These are phyloP conservation scores for Ambastaia sidthimunki DNA, from an alignment of 2,797 vertebrate species.

Conservation along the genomic window DNA sequence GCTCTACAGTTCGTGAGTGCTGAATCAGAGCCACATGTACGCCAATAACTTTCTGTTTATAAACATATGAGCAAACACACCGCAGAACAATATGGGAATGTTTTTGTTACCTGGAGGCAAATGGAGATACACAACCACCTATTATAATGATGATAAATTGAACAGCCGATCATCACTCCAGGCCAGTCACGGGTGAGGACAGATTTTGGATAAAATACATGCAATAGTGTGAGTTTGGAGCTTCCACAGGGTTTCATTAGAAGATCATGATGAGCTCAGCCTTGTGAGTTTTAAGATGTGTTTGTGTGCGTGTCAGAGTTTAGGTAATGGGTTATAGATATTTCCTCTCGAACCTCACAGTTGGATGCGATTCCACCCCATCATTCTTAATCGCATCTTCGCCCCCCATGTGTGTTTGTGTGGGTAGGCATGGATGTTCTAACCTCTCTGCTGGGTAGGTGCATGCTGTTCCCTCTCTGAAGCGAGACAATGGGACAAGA, in stretches of 20 bases:
- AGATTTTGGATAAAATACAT: slow-evolving; percentile 19
- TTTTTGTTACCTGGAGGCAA: slow-evolving; percentile 20
- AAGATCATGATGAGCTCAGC: background rate
- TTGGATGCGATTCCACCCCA: background rate
- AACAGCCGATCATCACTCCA: slow-evolving; percentile 11
- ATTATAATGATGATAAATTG: slow-evolving; percentile 4
- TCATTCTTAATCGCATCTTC: slow-evolving; percentile 32
- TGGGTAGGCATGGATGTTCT: slow-evolving; percentile 30
- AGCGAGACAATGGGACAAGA: slow-evolving; percentile 43
- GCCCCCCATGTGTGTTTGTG: background rate
- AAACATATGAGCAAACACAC: slow-evolving; percentile 9
- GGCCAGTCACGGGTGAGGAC: slow-evolving; percentile 4
- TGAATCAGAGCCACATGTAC: slow-evolving; percentile 14
- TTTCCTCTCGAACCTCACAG: background rate
- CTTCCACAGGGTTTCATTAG: background rate
- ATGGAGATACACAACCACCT: background rate
- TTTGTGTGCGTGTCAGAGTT: slow-evolving; percentile 7
- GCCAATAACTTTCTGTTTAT: background rate
- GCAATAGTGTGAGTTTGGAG: background rate
- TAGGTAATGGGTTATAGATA: background rate
- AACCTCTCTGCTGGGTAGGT: slow-evolving; percentile 35
- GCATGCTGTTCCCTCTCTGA: slow-evolving; percentile 49
- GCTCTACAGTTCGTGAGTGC: background rate
- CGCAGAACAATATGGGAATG: slow-evolving; percentile 16
- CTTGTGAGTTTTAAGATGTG: background rate